phyloP scores from a whole-genome alignment of 1,140 invertebrate species.

The Leucophenga varia region DNA sequence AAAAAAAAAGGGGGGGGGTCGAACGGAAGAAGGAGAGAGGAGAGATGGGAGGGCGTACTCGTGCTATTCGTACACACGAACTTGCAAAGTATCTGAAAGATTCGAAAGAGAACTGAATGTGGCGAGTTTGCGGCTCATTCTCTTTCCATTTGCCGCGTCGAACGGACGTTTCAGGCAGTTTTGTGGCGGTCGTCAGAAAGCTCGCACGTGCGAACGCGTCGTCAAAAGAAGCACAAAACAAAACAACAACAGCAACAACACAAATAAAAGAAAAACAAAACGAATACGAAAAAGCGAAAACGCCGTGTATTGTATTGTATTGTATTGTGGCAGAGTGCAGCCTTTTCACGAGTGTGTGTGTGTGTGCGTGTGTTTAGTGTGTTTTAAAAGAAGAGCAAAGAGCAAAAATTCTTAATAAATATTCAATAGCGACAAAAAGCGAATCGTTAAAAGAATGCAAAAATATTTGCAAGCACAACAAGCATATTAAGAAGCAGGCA shows the following conservation, averaged over 20 bases:
- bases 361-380: no score
- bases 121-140: slow-evolving; percentile 19
- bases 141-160: slow-evolving; percentile 26
- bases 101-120: slow-evolving; percentile 18
- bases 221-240: slow-evolving; percentile 20
- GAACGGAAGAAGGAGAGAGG: no score
- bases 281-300: slow-evolving; percentile 20
- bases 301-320: no score
- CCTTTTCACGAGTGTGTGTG: no score
- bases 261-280: no score
- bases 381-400: slow-evolving; percentile 21
- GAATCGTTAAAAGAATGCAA: slow-evolving; percentile 27
- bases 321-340: slow-evolving; percentile 10
- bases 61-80: slow-evolving; percentile 5
- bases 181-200: slow-evolving; percentile 29
- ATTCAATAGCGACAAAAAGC: slow-evolving; percentile 35
- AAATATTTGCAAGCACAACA: slow-evolving; percentile 20
- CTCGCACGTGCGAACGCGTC: slow-evolving; percentile 29
- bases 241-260: no score
- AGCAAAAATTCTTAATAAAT: slow-evolving; percentile 29
- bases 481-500: slow-evolving; percentile 19
- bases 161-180: slow-evolving; percentile 21
- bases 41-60: no score
- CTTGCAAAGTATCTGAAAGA: slow-evolving; percentile 18
- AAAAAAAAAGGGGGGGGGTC: no score